Base-by-base conservation (phyloP, 2,888 invertebrate genomes). In the Fissipunctia ypsillon region DNA sequence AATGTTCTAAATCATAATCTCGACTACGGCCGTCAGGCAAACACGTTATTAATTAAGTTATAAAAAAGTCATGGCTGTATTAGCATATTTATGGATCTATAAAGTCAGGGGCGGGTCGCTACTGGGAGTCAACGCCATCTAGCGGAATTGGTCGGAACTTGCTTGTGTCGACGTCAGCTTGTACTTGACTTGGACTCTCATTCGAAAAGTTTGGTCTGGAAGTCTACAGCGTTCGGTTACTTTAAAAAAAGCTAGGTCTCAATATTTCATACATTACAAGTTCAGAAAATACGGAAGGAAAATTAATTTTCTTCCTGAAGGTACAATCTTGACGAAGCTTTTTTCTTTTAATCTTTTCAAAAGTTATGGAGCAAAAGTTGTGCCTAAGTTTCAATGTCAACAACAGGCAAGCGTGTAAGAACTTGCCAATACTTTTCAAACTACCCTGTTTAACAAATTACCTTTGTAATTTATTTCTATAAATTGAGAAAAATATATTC, bases 31-130 rank as follows among this genome's bases (percentile, higher is more conserved):
- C 86, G 88, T 84, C 87, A 87, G 90, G 84, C 89, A 89, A 91
- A 93, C 91, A 92, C 93, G 94, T 95, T 94, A 95, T 96, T 95
- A 95, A 96, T 96, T 95, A 95, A 94, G 95, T 94, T 95, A 95
- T 96, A 95, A 95, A 95, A 95, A 93, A 94, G 94, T 95, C 95
- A 93, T 94, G 92, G 91, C 91, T 91, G 92, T 93, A 96, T 95
- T 95, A 95, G 93, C 95, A 95, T 95, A 94, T 96, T 96, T 96
- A 96, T 94, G 93, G 91, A 81, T 89, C 91, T 89, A 91, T 93
- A 93, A 93, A 93, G 83, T 84, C 82, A 79, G 80, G 84, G 85
- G 86, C 84, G 85, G 83, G 76, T 82, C 77, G 81, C 69, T 77
- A 75, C 78, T 54, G 66, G 52, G 52, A 56, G 35, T 10, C 61